These are phyloP conservation scores for Prionailurus bengalensis DNA, from an alignment of 2,113 vertebrate species.

Conservation along the genomic window DNA sequence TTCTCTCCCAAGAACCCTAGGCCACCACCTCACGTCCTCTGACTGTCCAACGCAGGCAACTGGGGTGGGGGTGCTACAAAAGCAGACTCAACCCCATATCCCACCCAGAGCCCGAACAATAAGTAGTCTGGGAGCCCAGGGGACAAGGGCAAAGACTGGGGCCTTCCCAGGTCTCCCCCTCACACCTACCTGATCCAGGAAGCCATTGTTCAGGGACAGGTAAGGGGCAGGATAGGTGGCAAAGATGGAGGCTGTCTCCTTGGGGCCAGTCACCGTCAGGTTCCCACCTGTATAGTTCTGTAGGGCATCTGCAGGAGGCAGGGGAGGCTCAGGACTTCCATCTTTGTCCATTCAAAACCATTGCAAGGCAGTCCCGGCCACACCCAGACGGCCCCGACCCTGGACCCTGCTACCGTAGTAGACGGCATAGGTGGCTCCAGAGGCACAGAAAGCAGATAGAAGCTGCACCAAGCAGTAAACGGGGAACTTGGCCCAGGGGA, in stretches of 20 bases:
- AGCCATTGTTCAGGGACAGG: constrained; percentile 92
- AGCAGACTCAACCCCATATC: neutral
- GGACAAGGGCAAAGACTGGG: neutral
- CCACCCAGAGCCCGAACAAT: neutral
- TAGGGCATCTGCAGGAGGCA: constrained; percentile 90
- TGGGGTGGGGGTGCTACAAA: neutral
- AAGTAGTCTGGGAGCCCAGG: neutral
- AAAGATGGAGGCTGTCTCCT: constrained; percentile 95
- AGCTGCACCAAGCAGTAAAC: constrained; percentile 89
- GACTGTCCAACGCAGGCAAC: neutral
- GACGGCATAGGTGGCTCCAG: constrained; percentile 88
- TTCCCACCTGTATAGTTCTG: constrained; percentile 90
- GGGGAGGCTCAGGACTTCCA: neutral
- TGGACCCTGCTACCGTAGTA: constrained; percentile 89
- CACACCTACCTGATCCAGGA: constrained; percentile 93
- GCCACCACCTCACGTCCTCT: neutral
- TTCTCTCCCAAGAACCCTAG: neutral
- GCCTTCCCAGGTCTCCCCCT: neutral
- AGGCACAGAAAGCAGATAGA: constrained; percentile 89
- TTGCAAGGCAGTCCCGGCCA: constrained; percentile 79
- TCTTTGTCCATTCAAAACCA: neutral
- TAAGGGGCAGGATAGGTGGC: constrained; percentile 93
- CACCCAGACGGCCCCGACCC: neutral
- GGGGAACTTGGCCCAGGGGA: constrained; percentile 90
- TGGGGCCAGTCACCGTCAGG: constrained; percentile 91